Conservation (phyloP, 2,113 vertebrate species). For the Saiga tatarica region DNA sequence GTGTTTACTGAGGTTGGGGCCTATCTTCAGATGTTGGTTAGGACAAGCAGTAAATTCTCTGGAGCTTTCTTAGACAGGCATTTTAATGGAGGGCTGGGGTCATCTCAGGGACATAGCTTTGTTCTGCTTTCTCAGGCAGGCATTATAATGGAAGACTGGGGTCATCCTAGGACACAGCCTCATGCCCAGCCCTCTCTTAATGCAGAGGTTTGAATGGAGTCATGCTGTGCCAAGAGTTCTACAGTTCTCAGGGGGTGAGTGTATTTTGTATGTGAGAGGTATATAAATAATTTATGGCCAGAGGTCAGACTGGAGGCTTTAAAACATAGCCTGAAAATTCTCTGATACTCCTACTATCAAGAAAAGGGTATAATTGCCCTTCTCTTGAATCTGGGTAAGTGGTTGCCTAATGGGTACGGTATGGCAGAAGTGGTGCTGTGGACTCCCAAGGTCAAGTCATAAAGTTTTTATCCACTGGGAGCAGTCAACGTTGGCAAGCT, state of each 20-base stretch:
- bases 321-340: background rate
- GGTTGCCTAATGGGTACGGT: background rate
- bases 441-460: background rate
- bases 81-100: background rate
- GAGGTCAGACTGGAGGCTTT: background rate
- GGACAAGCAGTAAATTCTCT: background rate
- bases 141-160: background rate
- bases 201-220: background rate
- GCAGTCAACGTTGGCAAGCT: background rate
- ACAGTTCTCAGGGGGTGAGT: background rate
- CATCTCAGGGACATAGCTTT: background rate
- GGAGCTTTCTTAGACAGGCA: background rate
- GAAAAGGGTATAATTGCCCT: background rate
- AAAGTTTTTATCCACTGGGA: background rate
- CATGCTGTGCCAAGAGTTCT: background rate
- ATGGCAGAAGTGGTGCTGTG: background rate
- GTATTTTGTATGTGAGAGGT: background rate
- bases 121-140: background rate
- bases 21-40: background rate
- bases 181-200: background rate
- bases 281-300: constrained; percentile 1
- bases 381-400: background rate
- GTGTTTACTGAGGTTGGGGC: background rate
- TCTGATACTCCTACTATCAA: background rate
- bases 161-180: background rate